Evolutionary conservation across 2,888 invertebrate species (phyloP).

Genomic region (Tinea trinotella): DNA sequence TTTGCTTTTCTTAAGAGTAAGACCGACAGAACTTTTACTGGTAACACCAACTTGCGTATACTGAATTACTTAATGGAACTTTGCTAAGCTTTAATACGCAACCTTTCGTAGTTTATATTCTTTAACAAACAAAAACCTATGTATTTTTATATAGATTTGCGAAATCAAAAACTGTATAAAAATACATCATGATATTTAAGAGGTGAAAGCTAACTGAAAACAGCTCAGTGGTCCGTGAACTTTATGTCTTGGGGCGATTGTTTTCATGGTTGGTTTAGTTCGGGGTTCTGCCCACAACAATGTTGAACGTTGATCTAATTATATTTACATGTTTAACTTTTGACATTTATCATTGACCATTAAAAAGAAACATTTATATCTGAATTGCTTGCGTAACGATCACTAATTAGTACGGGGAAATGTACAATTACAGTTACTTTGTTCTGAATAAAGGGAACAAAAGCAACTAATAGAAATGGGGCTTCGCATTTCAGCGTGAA

Average conservation of each 20-base stretch:
- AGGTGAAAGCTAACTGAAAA: not conserved
- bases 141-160: not conserved
- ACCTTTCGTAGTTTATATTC: constrained; percentile 7
- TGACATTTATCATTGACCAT: not conserved
- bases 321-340: not conserved
- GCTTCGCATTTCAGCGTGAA: constrained; percentile 2
- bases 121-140: not conserved
- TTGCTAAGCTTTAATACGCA: not conserved
- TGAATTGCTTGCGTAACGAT: not conserved
- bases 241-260: constrained; percentile 14
- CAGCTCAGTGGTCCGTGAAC: constrained; percentile 14
- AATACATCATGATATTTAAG: not conserved
- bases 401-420: constrained; percentile 5
- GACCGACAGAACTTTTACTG: constrained; percentile 12
- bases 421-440: constrained; percentile 2
- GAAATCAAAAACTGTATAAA: not conserved
- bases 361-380: constrained; percentile 1
- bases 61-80: constrained; percentile 14
- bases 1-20: constrained; percentile 13
- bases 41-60: constrained; percentile 8
- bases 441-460: constrained; percentile 8
- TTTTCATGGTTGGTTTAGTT: constrained; percentile 19
- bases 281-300: constrained; percentile 4
- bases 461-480: not conserved
- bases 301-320: constrained; percentile 3